Evolutionary conservation across 1,140 invertebrate species (phyloP).

Genomic region (Aethina tumida): DNA sequence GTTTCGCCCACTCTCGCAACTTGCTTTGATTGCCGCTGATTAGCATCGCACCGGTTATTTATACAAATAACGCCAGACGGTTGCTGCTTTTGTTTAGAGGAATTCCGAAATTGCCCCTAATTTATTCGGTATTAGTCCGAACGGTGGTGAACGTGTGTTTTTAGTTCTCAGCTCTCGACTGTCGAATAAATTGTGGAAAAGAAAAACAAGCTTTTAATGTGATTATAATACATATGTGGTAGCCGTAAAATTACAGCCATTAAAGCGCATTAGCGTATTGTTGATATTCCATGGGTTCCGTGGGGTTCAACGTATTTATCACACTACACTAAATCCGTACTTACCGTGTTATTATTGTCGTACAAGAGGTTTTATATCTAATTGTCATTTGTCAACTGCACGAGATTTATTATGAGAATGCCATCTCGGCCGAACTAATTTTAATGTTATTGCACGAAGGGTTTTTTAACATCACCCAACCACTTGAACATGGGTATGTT

Average conservation of each 20-base stretch:
- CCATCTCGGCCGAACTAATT: background rate
- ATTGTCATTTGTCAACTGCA: slow-evolving; percentile 13
- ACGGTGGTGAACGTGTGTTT: no score
- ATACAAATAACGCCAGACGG: background rate
- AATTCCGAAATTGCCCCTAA: no score
- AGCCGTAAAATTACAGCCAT: slow-evolving; percentile 11
- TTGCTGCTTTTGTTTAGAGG: no score
- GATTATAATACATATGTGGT: slow-evolving; percentile 16
- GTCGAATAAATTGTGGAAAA: slow-evolving; percentile 4
- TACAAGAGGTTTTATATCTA: background rate
- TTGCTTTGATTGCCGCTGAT: background rate
- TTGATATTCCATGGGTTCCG: slow-evolving; percentile 12
- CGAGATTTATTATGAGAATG: slow-evolving; percentile 16
- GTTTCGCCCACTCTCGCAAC: no score
- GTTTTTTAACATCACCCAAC: no score
- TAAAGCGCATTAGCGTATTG: slow-evolving; percentile 14
- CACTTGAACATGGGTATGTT: no score
- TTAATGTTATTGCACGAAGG: no score
- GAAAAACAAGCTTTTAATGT: slow-evolving; percentile 11
- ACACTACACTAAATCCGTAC: slow-evolving; percentile 14
- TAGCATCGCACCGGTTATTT: background rate
- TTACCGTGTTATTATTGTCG: background rate
- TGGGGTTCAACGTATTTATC: slow-evolving; percentile 13
- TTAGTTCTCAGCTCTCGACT: no score
- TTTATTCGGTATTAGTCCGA: no score